Conservation (phyloP, 2,888 invertebrate genomes). For the Mechanitis mazaeus region DNA sequence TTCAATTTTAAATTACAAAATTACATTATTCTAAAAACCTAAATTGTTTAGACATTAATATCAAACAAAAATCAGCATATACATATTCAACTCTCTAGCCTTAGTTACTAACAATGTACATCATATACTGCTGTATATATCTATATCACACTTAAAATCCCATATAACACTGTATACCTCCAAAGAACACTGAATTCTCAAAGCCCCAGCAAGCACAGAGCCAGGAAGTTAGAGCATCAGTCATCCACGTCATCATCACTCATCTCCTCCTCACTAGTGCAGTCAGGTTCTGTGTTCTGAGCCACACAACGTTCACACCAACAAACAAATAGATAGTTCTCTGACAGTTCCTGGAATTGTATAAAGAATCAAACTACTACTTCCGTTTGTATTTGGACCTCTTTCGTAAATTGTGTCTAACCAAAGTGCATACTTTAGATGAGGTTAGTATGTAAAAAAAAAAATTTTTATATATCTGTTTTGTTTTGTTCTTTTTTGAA, state of each 20-base stretch:
- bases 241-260: slow-evolving; percentile 71
- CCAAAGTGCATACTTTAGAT: no score
- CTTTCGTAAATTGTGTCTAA: no score
- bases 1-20: no score
- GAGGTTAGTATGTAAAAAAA: no score
- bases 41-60: no score
- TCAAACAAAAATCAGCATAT: no score
- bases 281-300: slow-evolving; percentile 85
- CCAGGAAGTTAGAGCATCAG: slow-evolving; percentile 72
- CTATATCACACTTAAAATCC: slow-evolving; percentile 8
- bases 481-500: no score
- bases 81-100: no score
- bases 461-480: no score
- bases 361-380: neutral
- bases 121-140: slow-evolving; percentile 5
- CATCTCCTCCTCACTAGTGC: slow-evolving; percentile 89
- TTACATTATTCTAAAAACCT: no score
- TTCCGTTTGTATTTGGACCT: no score
- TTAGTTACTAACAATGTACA: no score
- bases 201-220: slow-evolving; percentile 66
- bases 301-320: slow-evolving; percentile 86
- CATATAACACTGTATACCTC: slow-evolving; percentile 8
- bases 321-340: slow-evolving; percentile 89
- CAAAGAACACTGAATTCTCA: slow-evolving; percentile 32
- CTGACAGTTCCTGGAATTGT: slow-evolving; percentile 72